Evolutionary conservation across 2,888 invertebrate genomes (phyloP), one percentile per base, ranked within the genome.

Genomic region (Girardia tigrina): DNA sequence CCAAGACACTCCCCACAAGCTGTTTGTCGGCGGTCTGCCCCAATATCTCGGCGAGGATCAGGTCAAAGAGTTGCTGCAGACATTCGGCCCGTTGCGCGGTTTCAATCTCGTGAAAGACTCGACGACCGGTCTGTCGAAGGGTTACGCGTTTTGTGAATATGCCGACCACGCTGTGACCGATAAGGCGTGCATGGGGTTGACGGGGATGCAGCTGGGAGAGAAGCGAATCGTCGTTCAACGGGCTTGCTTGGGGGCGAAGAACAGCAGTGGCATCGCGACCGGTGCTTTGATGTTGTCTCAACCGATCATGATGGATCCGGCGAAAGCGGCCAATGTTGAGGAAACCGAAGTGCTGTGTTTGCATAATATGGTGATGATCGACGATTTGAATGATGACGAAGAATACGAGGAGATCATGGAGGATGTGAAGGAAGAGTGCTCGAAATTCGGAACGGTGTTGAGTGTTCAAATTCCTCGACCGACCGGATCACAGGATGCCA

Each of bases 131-230:
- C 87, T 95, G 74, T 94, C 94, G 83, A 98, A 98, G 86, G 97
- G 98, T 29, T 98, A 95, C 85, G 98, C 97, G 20, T 98, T 98
- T 87, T 95, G 95, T 84, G 97, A 98, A 87, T 98, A 98, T 86
- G 90, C 93, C 79, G 97, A 98, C 84, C 90, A 92, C 77, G 89
- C 90, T 73, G 91, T 97, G 87, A 98, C 97, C 14, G 97, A 98
- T 86, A 94, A 94, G 92, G 95, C 97, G 20, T 97, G 97, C 83
- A 94, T 94, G 80, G 97, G 97, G 78, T 87, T 98, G 76, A 97
- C 98, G 85, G 97, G 97, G 75, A 97, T 98, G 97, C 94, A 95
- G 85, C 86, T 98, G 79, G 97, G 97, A 70, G 97, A 98, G 85
- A 97, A 97, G 86, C 94, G 95, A 83, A 87, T 98, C 71, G 94